Conservation (phyloP, 2,113 vertebrate genomes). For the Platysteira castanea region DNA sequence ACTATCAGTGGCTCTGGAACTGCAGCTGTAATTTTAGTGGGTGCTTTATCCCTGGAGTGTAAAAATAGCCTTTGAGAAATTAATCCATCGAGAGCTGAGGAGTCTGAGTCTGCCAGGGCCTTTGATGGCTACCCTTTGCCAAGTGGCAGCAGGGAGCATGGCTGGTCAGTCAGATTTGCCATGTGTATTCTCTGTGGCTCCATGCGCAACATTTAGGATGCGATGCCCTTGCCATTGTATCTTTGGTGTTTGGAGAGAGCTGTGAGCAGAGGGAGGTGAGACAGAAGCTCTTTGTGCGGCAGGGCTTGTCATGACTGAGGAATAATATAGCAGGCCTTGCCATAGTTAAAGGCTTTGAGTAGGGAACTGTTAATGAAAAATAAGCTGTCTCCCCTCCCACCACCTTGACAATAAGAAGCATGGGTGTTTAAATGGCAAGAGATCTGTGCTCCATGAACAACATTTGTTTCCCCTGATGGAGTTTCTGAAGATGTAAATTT, state of each 20-base stretch:
- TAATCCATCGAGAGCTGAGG: rapidly evolving
- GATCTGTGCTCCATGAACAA: background rate
- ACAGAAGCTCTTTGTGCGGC: background rate
- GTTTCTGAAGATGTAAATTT: background rate
- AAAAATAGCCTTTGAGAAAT: background rate
- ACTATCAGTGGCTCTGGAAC: background rate
- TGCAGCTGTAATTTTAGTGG: background rate
- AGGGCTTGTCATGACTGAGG: background rate
- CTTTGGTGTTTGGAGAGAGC: background rate
- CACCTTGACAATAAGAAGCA: background rate
- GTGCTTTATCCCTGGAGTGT: background rate
- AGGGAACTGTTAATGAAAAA: background rate
- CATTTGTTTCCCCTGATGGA: background rate
- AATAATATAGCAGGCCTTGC: background rate
- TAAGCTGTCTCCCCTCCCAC: background rate
- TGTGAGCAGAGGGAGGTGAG: background rate
- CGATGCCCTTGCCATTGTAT: rapidly evolving
- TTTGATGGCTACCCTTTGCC: rapidly evolving
- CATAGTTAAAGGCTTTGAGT: background rate
- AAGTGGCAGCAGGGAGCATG: rapidly evolving
- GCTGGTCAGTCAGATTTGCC: background rate
- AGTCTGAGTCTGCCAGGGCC: background rate
- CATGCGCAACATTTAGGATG: rapidly evolving
- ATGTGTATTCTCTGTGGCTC: background rate
- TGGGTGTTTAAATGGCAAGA: background rate